These are phyloP conservation scores for Adineta ricciae DNA, from an alignment of 2,888 invertebrate genomes.

Conservation along the genomic window DNA sequence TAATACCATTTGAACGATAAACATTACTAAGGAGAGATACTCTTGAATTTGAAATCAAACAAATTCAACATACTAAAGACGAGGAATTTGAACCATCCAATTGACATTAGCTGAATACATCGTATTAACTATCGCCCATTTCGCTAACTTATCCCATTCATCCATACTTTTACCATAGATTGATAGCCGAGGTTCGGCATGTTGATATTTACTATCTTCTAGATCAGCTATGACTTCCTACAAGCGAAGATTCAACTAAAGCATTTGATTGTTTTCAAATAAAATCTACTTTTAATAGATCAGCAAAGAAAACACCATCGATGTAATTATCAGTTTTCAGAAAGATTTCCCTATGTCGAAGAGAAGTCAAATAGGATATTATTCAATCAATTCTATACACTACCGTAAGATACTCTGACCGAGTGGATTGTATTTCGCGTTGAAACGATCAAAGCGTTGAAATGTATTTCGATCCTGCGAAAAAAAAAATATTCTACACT, in stretches of 20 bases:
- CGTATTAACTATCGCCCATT: conserved; percentile 83
- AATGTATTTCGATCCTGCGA: conserved; percentile 73
- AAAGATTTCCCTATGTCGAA: conserved; percentile 92
- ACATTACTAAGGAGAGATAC: conserved; percentile 85
- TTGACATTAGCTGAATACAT: conserved; percentile 90
- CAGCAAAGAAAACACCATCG: conserved; percentile 89
- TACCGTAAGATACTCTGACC: conserved; percentile 71
- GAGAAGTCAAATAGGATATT: no score
- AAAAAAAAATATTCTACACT: conserved; percentile 29
- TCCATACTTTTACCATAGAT: conserved; percentile 83
- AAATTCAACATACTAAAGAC: conserved; percentile 70
- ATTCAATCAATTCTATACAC: background rate
- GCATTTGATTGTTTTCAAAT: background rate
- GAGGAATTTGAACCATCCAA: conserved; percentile 93
- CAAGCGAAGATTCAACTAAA: no score
- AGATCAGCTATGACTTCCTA: conserved; percentile 85
- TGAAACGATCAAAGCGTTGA: conserved; percentile 97
- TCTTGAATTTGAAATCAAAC: no score
- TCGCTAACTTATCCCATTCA: conserved; percentile 92
- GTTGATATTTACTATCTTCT: conserved; percentile 97
- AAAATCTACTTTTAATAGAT: conserved; percentile 45
- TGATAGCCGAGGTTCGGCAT: conserved; percentile 83
- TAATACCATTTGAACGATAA: conserved; percentile 84
- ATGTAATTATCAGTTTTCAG: conserved; percentile 94
- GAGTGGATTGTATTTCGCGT: conserved; percentile 97